Base-by-base conservation (phyloP, 2,888 invertebrate genomes). In the Macropis europaea region DNA sequence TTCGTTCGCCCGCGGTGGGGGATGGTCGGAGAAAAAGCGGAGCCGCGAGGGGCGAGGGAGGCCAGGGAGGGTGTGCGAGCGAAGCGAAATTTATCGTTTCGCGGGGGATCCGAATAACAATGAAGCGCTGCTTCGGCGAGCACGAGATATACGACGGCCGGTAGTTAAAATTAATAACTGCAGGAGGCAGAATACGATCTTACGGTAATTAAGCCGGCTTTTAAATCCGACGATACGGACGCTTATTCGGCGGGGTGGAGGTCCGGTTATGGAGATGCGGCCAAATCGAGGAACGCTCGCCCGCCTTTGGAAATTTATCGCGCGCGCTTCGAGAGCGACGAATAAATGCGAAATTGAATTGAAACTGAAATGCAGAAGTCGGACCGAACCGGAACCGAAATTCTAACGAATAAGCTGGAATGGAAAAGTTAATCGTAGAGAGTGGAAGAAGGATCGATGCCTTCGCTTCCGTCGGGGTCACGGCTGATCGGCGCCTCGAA, bases 111-210 rank as follows among this genome's bases (percentile, higher is more conserved):
- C 47, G 54, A 13, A 22, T 24, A 63, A 78, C 64, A 78, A 78
- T 78, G 66, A 69, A 60, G 73, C 43, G 66, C 34, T 48, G 59
- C 54, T 63, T 54, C 60, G 56, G 28, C 54, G 73, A 48, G 54
- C 64, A 38, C 11, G 48, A 43, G 72, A 28, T 74, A 66, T 57
- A 63, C 74, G 61, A 15, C 52, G 47, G 38, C 15, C 40, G 61
- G 67, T 77, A 75, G 78, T 77, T 75, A 73, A 73, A 77, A 77
- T 78, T 77, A 77, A 77, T 77, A 77, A 77, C 71, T 47, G 30
- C 53, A 32, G 70, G 30, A 52, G 43, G 59, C 56, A 42, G 71
- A 73, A 73, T 64, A 67, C 66, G 60, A 72, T 71, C 78, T 77
- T 75, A 77, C 77, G 78, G 75, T 78, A 78, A 75, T 77, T 78